Evolutionary conservation across 2,888 invertebrate genomes (phyloP).

Genomic region (Parnassius smintheus): DNA sequence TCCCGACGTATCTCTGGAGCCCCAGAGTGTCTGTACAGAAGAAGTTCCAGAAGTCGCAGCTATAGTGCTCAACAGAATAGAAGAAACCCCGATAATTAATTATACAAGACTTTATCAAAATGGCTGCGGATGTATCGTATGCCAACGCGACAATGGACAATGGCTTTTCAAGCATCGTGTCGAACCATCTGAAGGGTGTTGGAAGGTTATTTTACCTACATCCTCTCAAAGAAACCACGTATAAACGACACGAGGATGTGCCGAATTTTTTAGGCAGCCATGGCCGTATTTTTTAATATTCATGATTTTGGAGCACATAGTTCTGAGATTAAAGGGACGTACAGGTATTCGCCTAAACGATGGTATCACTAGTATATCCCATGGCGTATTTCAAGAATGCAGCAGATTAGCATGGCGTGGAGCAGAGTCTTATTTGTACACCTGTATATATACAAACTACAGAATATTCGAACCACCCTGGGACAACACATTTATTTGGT

Average conservation of each 20-base stretch:
- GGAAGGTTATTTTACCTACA: constrained; percentile 86
- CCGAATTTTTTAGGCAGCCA: constrained; percentile 90
- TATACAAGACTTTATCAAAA: constrained; percentile 39
- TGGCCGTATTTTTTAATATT: constrained; percentile 80
- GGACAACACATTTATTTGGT: constrained; percentile 91
- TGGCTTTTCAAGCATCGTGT: constrained; percentile 54
- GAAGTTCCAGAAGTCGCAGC: no score
- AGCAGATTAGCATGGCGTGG: constrained; percentile 86
- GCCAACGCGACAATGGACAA: constrained; percentile 55
- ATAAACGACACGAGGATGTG: constrained; percentile 83
- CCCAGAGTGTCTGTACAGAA: no score
- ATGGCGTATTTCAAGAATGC: constrained; percentile 87
- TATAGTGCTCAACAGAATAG: no score
- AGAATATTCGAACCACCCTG: constrained; percentile 87
- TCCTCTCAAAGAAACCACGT: constrained; percentile 84
- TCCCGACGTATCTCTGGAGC: no score
- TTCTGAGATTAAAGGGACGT: constrained; percentile 83
- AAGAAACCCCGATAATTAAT: constrained; percentile 25
- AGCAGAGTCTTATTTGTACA: constrained; percentile 85
- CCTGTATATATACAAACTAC: constrained; percentile 88
- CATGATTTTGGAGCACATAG: constrained; percentile 86
- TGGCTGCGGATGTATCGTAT: constrained; percentile 57
- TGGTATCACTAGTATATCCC: constrained; percentile 88
- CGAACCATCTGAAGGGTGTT: constrained; percentile 71
- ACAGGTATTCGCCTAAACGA: constrained; percentile 87